phyloP scores from a whole-genome alignment of 2,888 invertebrate species.

The Hylaea fasciaria region DNA sequence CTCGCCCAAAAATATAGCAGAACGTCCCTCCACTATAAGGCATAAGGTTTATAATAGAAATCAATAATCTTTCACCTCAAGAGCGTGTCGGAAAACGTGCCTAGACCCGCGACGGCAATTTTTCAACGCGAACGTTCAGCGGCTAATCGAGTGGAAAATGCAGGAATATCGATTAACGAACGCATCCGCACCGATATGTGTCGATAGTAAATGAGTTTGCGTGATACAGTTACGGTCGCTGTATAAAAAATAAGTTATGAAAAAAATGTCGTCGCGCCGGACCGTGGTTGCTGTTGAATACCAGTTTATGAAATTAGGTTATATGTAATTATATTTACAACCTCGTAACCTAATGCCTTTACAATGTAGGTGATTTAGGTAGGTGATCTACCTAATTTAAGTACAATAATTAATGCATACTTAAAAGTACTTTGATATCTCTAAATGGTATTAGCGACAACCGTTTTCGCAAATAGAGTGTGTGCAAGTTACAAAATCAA shows the following conservation, averaged over 20 bases:
- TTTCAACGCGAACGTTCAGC: conserved; percentile 59
- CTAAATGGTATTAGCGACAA: conserved; percentile 24
- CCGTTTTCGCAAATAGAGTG: conserved; percentile 19
- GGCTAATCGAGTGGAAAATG: conserved; percentile 68
- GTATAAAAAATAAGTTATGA: background rate
- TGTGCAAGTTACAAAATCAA: conserved; percentile 36
- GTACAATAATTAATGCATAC: too few species aligned
- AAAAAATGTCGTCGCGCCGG: too few species aligned
- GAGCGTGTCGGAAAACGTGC: conserved; percentile 56
- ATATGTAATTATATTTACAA: too few species aligned
- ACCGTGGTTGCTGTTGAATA: background rate
- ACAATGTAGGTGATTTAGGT: too few species aligned
- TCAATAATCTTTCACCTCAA: conserved; percentile 58
- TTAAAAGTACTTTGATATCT: conserved; percentile 1
- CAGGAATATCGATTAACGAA: conserved; percentile 53
- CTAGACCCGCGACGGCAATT: conserved; percentile 58
- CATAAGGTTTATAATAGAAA: conserved; percentile 46
- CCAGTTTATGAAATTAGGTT: background rate
- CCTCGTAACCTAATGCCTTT: too few species aligned
- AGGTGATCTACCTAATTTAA: too few species aligned
- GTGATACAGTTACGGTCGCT: conserved; percentile 22
- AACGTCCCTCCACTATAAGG: conserved; percentile 8
- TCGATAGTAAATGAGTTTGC: conserved; percentile 33
- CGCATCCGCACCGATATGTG: conserved; percentile 33
- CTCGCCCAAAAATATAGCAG: background rate